phyloP scores from a whole-genome alignment of 2,113 vertebrate species.

The Trachemys scripta region DNA sequence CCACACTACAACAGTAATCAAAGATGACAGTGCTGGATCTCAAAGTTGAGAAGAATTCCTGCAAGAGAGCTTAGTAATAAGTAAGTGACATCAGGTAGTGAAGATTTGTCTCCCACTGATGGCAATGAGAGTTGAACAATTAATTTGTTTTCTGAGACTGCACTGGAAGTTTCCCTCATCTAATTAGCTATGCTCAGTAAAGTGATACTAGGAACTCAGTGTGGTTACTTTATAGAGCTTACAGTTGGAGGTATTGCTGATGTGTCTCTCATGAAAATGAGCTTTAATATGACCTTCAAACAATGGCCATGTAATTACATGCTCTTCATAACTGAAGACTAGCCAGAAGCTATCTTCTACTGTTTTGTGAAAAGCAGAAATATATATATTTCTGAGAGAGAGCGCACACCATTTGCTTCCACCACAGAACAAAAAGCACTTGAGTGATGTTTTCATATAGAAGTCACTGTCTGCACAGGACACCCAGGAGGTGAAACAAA shows the following conservation, averaged over 20 bases:
- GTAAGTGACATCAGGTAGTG: background rate
- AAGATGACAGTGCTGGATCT: background rate
- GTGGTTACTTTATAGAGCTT: background rate
- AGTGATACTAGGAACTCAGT: background rate
- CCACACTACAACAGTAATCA: no score
- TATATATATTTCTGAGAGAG: background rate
- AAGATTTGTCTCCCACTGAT: background rate
- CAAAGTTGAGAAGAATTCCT: background rate
- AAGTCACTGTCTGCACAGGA: background rate
- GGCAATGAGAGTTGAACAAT: rapidly evolving
- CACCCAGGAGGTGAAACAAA: conserved; percentile 3
- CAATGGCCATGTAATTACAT: background rate
- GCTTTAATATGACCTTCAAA: background rate
- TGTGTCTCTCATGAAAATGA: background rate
- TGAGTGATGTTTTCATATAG: background rate
- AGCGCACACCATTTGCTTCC: background rate
- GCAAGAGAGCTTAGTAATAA: background rate
- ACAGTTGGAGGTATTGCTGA: background rate
- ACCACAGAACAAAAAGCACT: background rate
- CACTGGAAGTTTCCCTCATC: background rate
- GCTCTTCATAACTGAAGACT: background rate
- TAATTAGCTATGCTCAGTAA: background rate
- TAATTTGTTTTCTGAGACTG: background rate
- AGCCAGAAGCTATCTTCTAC: background rate
- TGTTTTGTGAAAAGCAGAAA: background rate